Base-by-base conservation (phyloP, 2,888 invertebrate genomes). In the Hirtodrosophila duncani region DNA sequence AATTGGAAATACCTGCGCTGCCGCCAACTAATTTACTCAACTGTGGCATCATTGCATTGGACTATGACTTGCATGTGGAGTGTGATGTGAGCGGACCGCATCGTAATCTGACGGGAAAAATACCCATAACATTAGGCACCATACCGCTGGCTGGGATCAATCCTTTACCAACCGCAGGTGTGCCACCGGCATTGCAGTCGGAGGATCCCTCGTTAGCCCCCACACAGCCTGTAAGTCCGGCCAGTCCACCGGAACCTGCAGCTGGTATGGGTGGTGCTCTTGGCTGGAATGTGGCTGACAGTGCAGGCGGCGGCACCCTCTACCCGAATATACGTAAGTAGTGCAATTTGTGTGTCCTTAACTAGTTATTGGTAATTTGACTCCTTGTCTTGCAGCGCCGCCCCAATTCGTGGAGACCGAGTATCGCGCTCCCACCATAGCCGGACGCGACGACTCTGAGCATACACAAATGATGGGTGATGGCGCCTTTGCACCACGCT, bases 1-100 rank as follows among this genome's bases (percentile, higher is more conserved):
- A 88, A 41, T 85, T 94, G 59, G 90, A 91, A 62, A 88, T 94
- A 49, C 94, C 94, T 2, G 89, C 93, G 3, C 85, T 94, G 71
- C 94, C 94, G 5, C 93, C 94, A 1, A 93, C 94, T 1, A 93
- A 93, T 87, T 88, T 94, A 10, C 89, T 91, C 10, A 92, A 93
- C 81, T 94, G 94, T 80, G 89, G 90, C 39, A 89, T 94, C 30
- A 94, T 94, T 66, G 91, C 93, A 83, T 86, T 94, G 68, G 91
- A 92, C 80, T 94, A 94, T 85, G 90, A 91, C 71, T 83, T 94
- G 23, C 90, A 92, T 88, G 91, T 93, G 82, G 89, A 90, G 71
- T 90, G 91, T 60, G 88, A 88, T 34, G 90, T 91, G 1, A 88
- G 90, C 17, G 91, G 92, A 11, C 88, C 90, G 71, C 92, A 93